Evolutionary conservation across 2,888 invertebrate species (phyloP).

Genomic region (Caenorhabditis macrosperma): DNA sequence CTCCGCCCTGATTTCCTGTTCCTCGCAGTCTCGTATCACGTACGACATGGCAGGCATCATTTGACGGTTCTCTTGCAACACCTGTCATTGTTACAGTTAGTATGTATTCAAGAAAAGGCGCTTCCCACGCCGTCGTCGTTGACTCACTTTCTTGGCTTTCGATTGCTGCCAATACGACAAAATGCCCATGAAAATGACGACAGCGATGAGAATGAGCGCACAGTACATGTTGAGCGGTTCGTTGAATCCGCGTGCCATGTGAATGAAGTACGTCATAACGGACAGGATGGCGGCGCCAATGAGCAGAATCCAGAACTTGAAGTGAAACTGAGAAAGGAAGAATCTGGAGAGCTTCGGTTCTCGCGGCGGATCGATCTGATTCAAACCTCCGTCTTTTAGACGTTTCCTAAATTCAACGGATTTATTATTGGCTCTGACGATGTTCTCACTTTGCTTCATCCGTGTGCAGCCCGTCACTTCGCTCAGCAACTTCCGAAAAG

Average conservation of each 20-base stretch:
- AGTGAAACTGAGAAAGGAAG: conserved; percentile 76
- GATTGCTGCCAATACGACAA: conserved; percentile 78
- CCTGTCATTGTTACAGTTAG: conserved; percentile 46
- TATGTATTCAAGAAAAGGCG: background rate
- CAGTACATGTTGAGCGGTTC: conserved; percentile 78
- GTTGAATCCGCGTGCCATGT: conserved; percentile 76
- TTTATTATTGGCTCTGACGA: conserved; percentile 22
- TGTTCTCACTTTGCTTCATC: conserved; percentile 72
- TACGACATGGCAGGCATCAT: conserved; percentile 73
- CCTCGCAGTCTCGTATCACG: conserved; percentile 91
- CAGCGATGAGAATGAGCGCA: conserved; percentile 75
- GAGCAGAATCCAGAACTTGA: conserved; percentile 79
- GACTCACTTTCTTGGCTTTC: conserved; percentile 72
- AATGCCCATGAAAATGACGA: conserved; percentile 75
- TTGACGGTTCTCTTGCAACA: conserved; percentile 73
- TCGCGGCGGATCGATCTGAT: conserved; percentile 70
- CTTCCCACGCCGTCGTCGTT: too few relatives aligned
- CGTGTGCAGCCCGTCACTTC: conserved; percentile 75
- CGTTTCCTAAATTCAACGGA: conserved; percentile 71
- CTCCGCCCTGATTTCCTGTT: conserved; percentile 83
- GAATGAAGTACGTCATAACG: conserved; percentile 76
- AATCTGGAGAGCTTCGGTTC: conserved; percentile 68
- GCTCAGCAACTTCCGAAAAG: conserved; percentile 69
- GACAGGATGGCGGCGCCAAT: conserved; percentile 74
- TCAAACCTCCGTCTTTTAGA: conserved; percentile 75